Evolutionary conservation across 2,888 invertebrate species (phyloP).

Genomic region (Reticulitermes lucifugus): DNA sequence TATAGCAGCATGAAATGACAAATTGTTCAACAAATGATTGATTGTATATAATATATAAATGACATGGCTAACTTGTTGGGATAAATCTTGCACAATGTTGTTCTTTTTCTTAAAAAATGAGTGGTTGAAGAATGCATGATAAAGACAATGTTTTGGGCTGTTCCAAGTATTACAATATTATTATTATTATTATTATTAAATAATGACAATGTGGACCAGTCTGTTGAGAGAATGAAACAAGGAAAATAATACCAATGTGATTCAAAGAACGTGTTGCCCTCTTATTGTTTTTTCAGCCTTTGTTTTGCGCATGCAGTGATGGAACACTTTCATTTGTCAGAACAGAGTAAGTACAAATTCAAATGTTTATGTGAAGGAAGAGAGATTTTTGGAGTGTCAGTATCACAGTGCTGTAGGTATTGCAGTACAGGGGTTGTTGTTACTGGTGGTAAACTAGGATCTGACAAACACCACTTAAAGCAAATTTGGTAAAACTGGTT

Average conservation of each 20-base stretch:
- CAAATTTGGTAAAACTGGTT: no score
- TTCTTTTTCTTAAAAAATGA: slow-evolving; percentile 8
- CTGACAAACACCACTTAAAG: no score
- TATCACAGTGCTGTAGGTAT: no score
- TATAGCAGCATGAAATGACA: slow-evolving; percentile 33
- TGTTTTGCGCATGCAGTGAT: background rate
- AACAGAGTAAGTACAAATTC: background rate
- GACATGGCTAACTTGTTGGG: slow-evolving; percentile 24
- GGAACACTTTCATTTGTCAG: background rate
- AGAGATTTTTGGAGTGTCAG: no score
- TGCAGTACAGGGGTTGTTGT: no score
- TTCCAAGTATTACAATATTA: slow-evolving; percentile 3
- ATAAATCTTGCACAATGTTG: slow-evolving; percentile 28
- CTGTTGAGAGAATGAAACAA: background rate
- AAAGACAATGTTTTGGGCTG: background rate
- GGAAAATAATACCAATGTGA: slow-evolving; percentile 21
- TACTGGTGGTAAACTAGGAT: no score
- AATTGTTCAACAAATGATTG: background rate
- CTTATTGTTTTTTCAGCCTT: background rate
- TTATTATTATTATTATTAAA: background rate
- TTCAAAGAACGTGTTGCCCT: background rate
- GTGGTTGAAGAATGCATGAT: slow-evolving; percentile 11
- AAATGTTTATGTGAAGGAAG: no score
- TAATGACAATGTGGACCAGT: slow-evolving; percentile 1
- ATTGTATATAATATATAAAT: slow-evolving; percentile 33